A percentile compares a stretch with the other conserved stretches of the same genome.
Evolutionary conservation across 2,888 invertebrate genomes (phyloP).

Genomic region (Adela reaumurella): DNA sequence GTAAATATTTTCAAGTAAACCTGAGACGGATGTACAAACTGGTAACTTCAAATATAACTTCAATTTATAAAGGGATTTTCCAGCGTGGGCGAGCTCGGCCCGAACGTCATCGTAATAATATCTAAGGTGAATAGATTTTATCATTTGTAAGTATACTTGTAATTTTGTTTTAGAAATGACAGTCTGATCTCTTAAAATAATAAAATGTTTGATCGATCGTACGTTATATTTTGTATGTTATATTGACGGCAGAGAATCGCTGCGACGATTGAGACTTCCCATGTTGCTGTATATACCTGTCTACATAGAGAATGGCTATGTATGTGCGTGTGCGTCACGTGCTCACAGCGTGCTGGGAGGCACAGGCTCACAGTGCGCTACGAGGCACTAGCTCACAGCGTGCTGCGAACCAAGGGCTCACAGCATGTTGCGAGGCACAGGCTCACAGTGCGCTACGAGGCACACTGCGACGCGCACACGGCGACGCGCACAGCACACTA

Average conservation of each 20-base stretch:
- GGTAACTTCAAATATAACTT: background rate
- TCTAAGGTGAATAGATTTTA: conserved; percentile 14
- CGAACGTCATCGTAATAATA: conserved; percentile 20
- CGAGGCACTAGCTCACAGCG: conserved; percentile 4
- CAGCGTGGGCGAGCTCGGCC: background rate
- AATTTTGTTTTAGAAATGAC: conserved; percentile 46
- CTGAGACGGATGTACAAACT: background rate
- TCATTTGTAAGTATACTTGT: conserved; percentile 37
- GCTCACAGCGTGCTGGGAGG: too few relatives aligned
- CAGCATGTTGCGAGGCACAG: too few relatives aligned
- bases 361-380: conserved; percentile 4
- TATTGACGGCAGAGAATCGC: conserved; percentile 2
- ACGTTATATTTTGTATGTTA: conserved; percentile 10
- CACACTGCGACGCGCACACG: too few relatives aligned
- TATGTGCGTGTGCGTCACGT: too few relatives aligned
- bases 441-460: too few relatives aligned
- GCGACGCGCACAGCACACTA: too few relatives aligned
- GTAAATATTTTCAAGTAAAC: background rate
- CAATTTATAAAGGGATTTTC: background rate
- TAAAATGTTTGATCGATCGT: conserved; percentile 14
- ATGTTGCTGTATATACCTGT: background rate
- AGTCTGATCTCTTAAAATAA: conserved; percentile 54
- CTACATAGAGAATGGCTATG: conserved; percentile 3
- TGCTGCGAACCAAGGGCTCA: conserved; percentile 1
- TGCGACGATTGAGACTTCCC: background rate